A percentile compares a stretch with the other conserved stretches of the same genome.
These are phyloP conservation scores for Cromileptes altivelis DNA, from an alignment of 2,113 vertebrate species.

Conservation along the genomic window DNA sequence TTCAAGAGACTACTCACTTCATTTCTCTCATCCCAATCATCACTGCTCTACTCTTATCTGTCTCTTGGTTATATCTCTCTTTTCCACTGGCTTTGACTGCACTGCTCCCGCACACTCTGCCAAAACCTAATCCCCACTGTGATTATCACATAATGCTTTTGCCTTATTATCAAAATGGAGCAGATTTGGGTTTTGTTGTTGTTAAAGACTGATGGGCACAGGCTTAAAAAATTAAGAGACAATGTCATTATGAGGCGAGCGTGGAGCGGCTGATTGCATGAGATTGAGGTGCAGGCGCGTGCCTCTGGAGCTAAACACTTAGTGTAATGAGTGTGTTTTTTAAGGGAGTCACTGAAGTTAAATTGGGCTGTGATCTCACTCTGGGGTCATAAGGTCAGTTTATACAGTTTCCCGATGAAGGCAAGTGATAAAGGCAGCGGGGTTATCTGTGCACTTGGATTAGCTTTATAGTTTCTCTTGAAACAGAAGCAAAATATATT, in stretches of 20 bases:
- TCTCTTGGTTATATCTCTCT: constrained; percentile 67
- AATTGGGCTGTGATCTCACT: constrained; percentile 74
- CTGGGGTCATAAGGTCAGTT: constrained; percentile 60
- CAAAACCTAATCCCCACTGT: constrained; percentile 75
- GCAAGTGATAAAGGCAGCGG: constrained; percentile 15
- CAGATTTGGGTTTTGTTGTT: constrained; percentile 77
- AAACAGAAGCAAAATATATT: not conserved
- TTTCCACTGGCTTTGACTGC: constrained; percentile 69
- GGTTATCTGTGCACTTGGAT: constrained; percentile 15
- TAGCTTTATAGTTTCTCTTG: not conserved
- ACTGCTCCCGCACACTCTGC: constrained; percentile 58
- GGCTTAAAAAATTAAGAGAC: constrained; percentile 64
- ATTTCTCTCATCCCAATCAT: constrained; percentile 79
- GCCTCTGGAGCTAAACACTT: constrained; percentile 68
- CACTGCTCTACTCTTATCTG: constrained; percentile 69
- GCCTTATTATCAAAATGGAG: constrained; percentile 81
- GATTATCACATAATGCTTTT: constrained; percentile 79
- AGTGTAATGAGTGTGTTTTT: constrained; percentile 77
- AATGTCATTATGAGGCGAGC: constrained; percentile 65
- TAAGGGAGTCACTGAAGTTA: constrained; percentile 64
- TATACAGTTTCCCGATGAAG: constrained; percentile 45
- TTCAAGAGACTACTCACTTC: constrained; percentile 70
- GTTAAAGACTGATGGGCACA: constrained; percentile 65
- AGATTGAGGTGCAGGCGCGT: constrained; percentile 43
- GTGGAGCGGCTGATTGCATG: constrained; percentile 60